These are phyloP conservation scores for Steinernema feltiae DNA, from an alignment of 1,140 invertebrate genomes.

Conservation along the genomic window DNA sequence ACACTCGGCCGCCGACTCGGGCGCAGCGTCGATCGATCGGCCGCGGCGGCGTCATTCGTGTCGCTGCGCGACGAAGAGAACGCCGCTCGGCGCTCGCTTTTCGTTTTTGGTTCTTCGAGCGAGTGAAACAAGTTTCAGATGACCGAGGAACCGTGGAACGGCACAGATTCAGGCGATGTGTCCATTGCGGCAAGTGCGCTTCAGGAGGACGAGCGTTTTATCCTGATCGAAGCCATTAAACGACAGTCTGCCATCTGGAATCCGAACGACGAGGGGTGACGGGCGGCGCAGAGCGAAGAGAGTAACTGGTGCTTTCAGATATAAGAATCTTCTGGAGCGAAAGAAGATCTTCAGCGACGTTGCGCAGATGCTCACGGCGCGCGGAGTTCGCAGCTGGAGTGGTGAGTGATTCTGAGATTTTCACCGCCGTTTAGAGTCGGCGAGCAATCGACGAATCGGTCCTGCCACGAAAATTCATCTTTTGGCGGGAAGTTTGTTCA, in stretches of 20 bases:
- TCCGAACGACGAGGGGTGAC: not conserved
- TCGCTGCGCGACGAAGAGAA: not conserved
- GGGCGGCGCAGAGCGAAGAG: too few species aligned
- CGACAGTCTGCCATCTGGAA: not conserved
- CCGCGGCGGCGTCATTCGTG: constrained; percentile 2
- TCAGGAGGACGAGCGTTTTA: not conserved
- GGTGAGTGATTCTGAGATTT: not conserved
- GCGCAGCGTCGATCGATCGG: not conserved
- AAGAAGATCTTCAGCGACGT: not conserved
- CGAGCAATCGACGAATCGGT: not conserved
- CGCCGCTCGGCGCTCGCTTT: not conserved
- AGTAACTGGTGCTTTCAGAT: too few species aligned
- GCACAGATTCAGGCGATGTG: not conserved
- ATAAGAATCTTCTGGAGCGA: not conserved
- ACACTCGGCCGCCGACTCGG: too few species aligned
- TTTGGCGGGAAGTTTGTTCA: too few species aligned
- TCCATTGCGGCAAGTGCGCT: not conserved
- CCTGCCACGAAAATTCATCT: not conserved
- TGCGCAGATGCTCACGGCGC: constrained; percentile 1
- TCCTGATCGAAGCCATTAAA: not conserved
- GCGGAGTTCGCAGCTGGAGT: not conserved
- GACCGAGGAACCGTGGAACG: not conserved
- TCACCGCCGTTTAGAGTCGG: not conserved
- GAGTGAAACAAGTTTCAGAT: not conserved
- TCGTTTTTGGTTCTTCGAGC: not conserved